Base-by-base conservation (phyloP, 2,113 vertebrate species). In the Trematomus loennbergii region DNA sequence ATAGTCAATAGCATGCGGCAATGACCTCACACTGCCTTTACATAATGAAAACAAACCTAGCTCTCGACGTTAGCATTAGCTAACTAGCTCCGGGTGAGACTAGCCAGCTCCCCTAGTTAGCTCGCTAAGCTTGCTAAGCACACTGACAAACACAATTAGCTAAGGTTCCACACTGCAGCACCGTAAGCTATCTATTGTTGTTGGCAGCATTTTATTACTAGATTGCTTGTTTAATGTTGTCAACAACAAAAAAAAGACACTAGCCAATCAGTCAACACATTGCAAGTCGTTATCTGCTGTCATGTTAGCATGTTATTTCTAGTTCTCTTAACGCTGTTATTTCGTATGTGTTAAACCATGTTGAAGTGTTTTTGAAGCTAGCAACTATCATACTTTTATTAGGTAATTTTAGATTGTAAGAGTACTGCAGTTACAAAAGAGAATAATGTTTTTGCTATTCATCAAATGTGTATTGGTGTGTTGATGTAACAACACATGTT, bases 21-120 rank as follows among this genome's bases (percentile, higher is more conserved):
- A 43, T n/a, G 0, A 12, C 2, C 36, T 16, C 1, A 12, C 16
- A 60, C 52, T 20, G 1, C 1, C 49, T n/a, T 55, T 72, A 59
- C 63, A 60, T 15, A 9, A 57, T 60, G 16, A 76, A 86, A 82
- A 68, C 52, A 84, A 85, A 81, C 67, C 67, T 52, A 76, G 52
- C 71, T 83, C n/a, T 59, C 52, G 25, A 43, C 63, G 67, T 89
- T 87, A 87, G 87, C 90, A 60, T 85, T 72, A 76, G 84, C 87
- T 82, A 77, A 77, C 72, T 83, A 88, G 85, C 89, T 75, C 36
- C 72, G 63, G 54, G 55, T 53, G 18, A 70, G 58, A 85, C 59
- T 79, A 83, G 78, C 72, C 36, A 75, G 62, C 33, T 71, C 16
- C 52, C 54, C 29, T 36, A 40, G 77, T 81, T 77, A 87, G 88